Percentiles rank a stretch among this genome's conserved stretches.
Evolutionary conservation across 2,888 invertebrate genomes (phyloP).

Genomic region (Macaria notata): DNA sequence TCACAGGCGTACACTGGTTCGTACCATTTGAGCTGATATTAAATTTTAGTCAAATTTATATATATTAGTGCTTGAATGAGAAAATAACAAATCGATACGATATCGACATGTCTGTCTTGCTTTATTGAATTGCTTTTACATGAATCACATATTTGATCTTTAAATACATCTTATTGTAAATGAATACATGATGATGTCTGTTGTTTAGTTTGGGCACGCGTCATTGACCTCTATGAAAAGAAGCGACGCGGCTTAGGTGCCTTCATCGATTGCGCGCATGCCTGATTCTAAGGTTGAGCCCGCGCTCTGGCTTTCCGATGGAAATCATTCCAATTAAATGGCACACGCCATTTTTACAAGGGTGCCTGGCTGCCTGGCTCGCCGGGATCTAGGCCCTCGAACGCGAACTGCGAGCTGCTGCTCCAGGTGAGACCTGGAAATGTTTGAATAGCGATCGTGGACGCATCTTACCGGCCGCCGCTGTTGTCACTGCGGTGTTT

Average conservation of each 20-base stretch:
- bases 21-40: too few relatives aligned
- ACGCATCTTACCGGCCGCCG: slow-evolving; percentile 77
- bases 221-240: slow-evolving; percentile 70
- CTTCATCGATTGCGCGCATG: slow-evolving; percentile 72
- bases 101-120: too few relatives aligned
- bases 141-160: too few relatives aligned
- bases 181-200: slow-evolving; percentile 48
- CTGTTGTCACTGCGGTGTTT: slow-evolving; percentile 82
- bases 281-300: slow-evolving; percentile 72
- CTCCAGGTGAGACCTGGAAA: slow-evolving; percentile 31
- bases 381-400: slow-evolving; percentile 22
- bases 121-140: too few relatives aligned
- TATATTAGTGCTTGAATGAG: too few relatives aligned
- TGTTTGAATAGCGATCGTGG: slow-evolving; percentile 78
- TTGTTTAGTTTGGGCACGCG: slow-evolving; percentile 56
- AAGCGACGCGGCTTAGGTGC: slow-evolving; percentile 68
- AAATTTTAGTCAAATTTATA: too few relatives aligned
- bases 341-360: slow-evolving; percentile 45
- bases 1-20: too few relatives aligned
- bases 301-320: slow-evolving; percentile 61
- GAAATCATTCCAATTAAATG: slow-evolving; percentile 71
- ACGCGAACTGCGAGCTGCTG: slow-evolving; percentile 15
- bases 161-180: slow-evolving; percentile 27
- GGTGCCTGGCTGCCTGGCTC: slow-evolving; percentile 12
- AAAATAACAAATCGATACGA: too few relatives aligned